Conservation (phyloP, 2,797 vertebrate genomes). For the Pitangus sulphuratus region DNA sequence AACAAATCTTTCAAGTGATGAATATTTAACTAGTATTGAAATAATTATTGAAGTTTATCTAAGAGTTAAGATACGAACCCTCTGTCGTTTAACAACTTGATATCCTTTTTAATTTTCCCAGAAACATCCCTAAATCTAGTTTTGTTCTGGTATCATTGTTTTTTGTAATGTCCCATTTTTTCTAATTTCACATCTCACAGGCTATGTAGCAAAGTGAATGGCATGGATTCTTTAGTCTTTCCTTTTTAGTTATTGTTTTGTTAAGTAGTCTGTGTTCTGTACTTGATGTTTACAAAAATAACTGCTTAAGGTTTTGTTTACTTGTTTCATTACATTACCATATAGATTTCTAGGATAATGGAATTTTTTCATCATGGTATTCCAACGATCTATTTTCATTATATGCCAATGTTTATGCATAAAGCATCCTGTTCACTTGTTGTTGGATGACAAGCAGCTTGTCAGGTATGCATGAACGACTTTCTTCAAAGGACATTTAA, state of each 20-base stretch:
- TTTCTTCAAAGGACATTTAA: background rate
- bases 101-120: background rate
- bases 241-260: background rate
- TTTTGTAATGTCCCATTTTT: background rate
- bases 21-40: background rate
- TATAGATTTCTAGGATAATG: background rate
- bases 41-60: background rate
- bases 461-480: background rate
- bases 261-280: background rate
- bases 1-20: background rate
- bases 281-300: constrained; percentile 18
- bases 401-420: background rate
- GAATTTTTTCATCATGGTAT: background rate
- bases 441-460: background rate
- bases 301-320: background rate
- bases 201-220: background rate
- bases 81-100: background rate
- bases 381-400: background rate
- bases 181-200: background rate
- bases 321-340: background rate
- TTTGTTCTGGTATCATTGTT: background rate
- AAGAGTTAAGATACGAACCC: background rate
- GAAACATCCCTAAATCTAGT: background rate
- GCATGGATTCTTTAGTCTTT: background rate
- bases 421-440: background rate